Evolutionary conservation across 2,888 invertebrate species (phyloP), one percentile per base, ranked within the genome.

Genomic region (Scaptomyza flava): DNA sequence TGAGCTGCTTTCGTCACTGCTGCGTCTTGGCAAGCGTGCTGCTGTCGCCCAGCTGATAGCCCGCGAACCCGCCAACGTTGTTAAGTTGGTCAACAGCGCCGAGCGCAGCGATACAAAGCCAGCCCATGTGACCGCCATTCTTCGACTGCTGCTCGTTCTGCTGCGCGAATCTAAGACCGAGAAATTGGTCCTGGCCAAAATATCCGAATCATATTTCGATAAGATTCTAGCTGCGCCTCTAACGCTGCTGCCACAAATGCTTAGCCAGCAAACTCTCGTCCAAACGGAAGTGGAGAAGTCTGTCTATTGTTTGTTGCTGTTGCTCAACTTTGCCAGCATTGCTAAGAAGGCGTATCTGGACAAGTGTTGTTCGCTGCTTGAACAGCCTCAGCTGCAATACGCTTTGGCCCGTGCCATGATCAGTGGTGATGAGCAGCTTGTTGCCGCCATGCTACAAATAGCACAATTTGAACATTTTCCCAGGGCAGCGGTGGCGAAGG

Each of bases 161-260:
- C 68, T 92, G 46, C 79, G 89, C 60, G 90, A 90, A 51, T 34
- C 81, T 0, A 91, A 91, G 68, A 91, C 91, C 0, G 89, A 92
- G 41, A 90, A 90, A 36, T 52, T 91, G 36, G 88, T 92, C 46
- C 81, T 92, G 1, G 87, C 91, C 4, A 89, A 90, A 56, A 88
- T 92, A 11, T 88, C 89, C 0, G 91, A 91, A 45, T 91, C 92
- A 2, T 91, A 89, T 59, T 91, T 91, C 53, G 91, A 91, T 66
- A 92, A 91, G 76, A 89, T 91, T 50, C 77, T 92, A 12, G 77
- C 89, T 0, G 83, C 89, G 0, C 79, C 91, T 1, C 38, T 90
- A 0, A 74, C 81, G 3, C 76, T 87, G 7, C 78, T 82, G 31
- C 78, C 86, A 0, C 90, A 91, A 56, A 77, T 85, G 65, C 71